Evolutionary conservation across 2,113 vertebrate genomes (phyloP).

Genomic region (Dromaius novaehollandiae): DNA sequence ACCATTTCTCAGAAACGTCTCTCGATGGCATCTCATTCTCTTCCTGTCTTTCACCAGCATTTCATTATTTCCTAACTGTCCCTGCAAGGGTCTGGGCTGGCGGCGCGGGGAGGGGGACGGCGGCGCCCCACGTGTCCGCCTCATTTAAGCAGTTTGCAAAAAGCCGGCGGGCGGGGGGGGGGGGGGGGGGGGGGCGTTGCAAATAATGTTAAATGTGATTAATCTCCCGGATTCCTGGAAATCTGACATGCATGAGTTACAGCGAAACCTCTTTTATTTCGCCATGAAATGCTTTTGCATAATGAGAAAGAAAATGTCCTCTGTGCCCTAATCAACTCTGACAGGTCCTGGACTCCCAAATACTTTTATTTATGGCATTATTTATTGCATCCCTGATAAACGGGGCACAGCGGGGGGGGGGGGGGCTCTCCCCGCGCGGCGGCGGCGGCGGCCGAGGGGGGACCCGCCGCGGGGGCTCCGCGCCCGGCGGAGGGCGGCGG

Average conservation of each 20-base stretch:
- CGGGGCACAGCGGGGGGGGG: neutral
- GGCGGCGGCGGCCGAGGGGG: neutral
- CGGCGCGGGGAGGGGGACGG: neutral
- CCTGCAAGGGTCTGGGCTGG: conserved; percentile 40
- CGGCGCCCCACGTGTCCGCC: conserved; percentile 41
- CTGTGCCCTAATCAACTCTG: conserved; percentile 78
- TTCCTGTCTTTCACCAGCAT: conserved; percentile 56
- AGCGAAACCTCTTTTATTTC: conserved; percentile 76
- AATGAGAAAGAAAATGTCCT: conserved; percentile 81
- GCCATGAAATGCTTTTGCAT: conserved; percentile 77
- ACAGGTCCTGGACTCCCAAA: conserved; percentile 76
- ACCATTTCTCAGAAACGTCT: conserved; percentile 71
- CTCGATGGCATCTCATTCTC: conserved; percentile 71
- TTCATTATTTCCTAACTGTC: conserved; percentile 72
- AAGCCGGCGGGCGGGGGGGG: neutral
- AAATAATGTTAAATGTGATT: conserved; percentile 76
- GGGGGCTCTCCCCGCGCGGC: too few relatives aligned
- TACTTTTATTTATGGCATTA: conserved; percentile 78
- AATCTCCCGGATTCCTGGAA: conserved; percentile 77
- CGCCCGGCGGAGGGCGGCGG: neutral
- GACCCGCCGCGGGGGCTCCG: neutral
- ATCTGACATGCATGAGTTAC: conserved; percentile 78
- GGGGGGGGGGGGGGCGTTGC: neutral
- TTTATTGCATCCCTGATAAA: conserved; percentile 63
- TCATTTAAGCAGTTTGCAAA: conserved; percentile 46